Base-by-base conservation (phyloP, 2,797 vertebrate species). In the Tenualosa thibaudeaui region DNA sequence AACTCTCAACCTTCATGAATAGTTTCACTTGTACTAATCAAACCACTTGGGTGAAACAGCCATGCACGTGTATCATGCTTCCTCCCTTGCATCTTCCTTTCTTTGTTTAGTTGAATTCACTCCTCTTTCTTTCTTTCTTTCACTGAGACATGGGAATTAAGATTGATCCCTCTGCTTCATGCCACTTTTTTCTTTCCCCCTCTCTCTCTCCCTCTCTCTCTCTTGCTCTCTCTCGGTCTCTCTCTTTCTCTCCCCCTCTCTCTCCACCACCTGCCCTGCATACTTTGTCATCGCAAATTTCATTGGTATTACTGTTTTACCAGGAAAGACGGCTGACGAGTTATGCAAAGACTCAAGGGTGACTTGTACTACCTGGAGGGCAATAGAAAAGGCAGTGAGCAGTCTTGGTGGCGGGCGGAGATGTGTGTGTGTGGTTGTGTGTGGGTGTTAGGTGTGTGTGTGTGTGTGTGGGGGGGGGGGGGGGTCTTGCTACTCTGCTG, bases 291-390 rank as follows among this genome's bases (percentile, higher is more conserved):
- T 78, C 2, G 8, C 71, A 78, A 8, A 46, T 19, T 46, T 22
- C 71, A 78, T 78, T 15, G 22, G 1, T 3, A 17, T 3, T 8
- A 78, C 22, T 43, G 40, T 46, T 43, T 46, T 78, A 78, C 13
- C 7, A 6, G 2, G 15, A 31, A 37, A 71, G 40, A 19, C 22
- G 17, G 37, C 71, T 78, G 46, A 46, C 40, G 17, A 78, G 40
- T 43, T 78, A 40, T 22, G 37, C 40, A 37, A 24, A 15, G 37
- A 13, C 15, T 43, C 17, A 46, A 43, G 37, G 37, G 68, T 75
- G 68, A 40, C 71, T 78, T 46, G 37, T 78, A 78, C 43, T 78
- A 78, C 37, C 71, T 78, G 40, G 71, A 43, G 71, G 40, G 37
- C 71, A 46, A 46, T 40, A 22, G 17, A 78, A 78, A 78, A 78